These are phyloP conservation scores for Ciconia maguari DNA, from an alignment of 2,113 vertebrate genomes.

Conservation along the genomic window DNA sequence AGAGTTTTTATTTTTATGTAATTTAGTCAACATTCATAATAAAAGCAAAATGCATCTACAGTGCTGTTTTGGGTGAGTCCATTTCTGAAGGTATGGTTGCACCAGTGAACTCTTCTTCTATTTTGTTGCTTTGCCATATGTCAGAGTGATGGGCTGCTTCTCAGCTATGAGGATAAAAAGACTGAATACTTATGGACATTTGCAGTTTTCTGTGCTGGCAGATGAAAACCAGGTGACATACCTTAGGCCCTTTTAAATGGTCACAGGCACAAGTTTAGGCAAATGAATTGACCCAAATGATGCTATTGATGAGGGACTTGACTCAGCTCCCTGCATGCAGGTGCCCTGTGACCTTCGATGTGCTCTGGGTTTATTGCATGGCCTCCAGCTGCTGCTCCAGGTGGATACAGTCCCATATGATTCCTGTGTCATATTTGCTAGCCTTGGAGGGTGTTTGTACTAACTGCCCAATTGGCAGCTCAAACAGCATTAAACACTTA, in stretches of 20 bases:
- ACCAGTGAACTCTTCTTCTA: background rate
- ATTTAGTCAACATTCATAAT: background rate
- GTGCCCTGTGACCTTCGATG: background rate
- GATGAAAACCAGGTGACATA: background rate
- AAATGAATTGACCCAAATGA: background rate
- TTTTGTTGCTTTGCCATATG: background rate
- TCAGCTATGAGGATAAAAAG: background rate
- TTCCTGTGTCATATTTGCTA: background rate
- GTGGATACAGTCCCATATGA: background rate
- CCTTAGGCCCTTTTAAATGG: background rate
- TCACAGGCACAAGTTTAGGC: background rate
- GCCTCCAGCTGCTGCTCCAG: background rate
- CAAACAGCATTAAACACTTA: background rate
- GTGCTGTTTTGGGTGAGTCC: background rate
- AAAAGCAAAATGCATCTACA: background rate
- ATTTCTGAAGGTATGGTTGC: background rate
- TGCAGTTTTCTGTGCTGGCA: background rate
- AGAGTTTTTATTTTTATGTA: background rate
- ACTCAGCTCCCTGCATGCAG: background rate
- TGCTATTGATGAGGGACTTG: rapidly evolving
- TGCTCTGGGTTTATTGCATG: background rate
- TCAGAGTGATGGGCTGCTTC: background rate
- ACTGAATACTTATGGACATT: background rate
- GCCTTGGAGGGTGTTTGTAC: background rate
- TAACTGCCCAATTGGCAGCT: background rate